Evolutionary conservation across 2,113 vertebrate genomes (phyloP), one percentile per base, ranked within the genome.

Genomic region (Sinocyclocheilus anshuiensis): DNA sequence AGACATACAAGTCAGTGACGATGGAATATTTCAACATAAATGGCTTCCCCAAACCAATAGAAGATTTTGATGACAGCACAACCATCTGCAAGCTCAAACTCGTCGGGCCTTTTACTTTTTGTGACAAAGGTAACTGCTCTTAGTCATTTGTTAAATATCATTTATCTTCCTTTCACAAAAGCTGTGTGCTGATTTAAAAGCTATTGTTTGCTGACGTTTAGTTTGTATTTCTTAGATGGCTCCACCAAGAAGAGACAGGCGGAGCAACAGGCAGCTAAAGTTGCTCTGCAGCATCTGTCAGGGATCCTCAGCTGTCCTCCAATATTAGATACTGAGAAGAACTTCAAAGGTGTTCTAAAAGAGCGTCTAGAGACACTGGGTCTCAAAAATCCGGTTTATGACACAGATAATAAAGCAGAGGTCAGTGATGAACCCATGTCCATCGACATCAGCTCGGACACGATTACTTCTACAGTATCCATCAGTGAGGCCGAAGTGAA

Each of bases 181-280:
- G 2, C 10, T 6, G 12, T 24, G 42, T 24, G 42, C 1, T 7
- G 74, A 76, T 59, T 42, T n/a, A n/a, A 20, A n/a, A 59, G 53
- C 29, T n/a, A n/a, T 39, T 79, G 53, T 76, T 50, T 15, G 18
- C 18, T 78, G 9, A 50, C 0, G 5, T 26, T 61, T 29, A 20
- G 39, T 69, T 33, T 84, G 48, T 36, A n/a, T 81, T n/a, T 69
- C 50, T 24, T 75, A 91, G 90, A 84, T 24, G 87, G 88, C 2
- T 84, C 84, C 39, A 74, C 59, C 48, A 89, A 78, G 63, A 91
- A 85, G 53, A 89, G 63, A 53, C 81, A 57, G 36, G 90, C 90
- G 13, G 80, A 91, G 24, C 89, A 91, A 0, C 88, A 89, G 87
- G 91, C 88, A 39, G 90, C 91, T 69, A 91, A 87, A 87, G 71